phyloP scores from a whole-genome alignment of 2,113 vertebrate species.

The Ictidomys tridecemlineatus region DNA sequence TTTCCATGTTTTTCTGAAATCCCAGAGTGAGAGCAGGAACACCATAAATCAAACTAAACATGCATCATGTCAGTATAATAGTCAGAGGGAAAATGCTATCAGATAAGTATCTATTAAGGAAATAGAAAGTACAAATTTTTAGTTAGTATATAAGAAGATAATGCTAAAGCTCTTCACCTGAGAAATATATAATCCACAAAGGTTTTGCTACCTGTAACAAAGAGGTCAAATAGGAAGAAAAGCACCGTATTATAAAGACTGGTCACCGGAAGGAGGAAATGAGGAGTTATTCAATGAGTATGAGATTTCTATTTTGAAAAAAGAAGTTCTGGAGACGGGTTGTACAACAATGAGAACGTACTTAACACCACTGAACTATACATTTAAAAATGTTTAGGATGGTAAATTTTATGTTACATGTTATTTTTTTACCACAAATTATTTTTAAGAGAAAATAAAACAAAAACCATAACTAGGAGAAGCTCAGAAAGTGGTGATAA shows the following conservation, averaged over 20 bases:
- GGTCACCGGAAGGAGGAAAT: background rate
- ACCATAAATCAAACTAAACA: background rate
- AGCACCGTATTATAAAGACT: background rate
- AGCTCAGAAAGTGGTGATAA: background rate
- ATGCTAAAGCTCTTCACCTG: background rate
- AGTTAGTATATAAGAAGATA: background rate
- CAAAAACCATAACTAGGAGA: background rate
- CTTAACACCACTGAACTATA: background rate
- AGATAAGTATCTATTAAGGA: background rate
- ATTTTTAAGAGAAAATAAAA: background rate
- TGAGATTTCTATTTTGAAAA: background rate
- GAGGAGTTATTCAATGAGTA: background rate
- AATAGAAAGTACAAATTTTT: background rate
- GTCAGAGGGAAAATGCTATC: background rate
- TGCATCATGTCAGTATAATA: background rate
- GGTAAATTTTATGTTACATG: background rate
- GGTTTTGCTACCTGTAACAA: background rate
- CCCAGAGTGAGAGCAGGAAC: background rate
- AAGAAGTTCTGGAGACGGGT: constrained; percentile 19
- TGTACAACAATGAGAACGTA: background rate
- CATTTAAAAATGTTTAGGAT: background rate
- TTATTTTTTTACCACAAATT: background rate
- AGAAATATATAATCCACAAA: background rate
- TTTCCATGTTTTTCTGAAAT: background rate
- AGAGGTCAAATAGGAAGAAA: constrained; percentile 14